Percentiles rank a stretch among this genome's conserved stretches.
Evolutionary conservation across 2,113 vertebrate genomes (phyloP).

Genomic region (Myrmecophaga tridactyla): DNA sequence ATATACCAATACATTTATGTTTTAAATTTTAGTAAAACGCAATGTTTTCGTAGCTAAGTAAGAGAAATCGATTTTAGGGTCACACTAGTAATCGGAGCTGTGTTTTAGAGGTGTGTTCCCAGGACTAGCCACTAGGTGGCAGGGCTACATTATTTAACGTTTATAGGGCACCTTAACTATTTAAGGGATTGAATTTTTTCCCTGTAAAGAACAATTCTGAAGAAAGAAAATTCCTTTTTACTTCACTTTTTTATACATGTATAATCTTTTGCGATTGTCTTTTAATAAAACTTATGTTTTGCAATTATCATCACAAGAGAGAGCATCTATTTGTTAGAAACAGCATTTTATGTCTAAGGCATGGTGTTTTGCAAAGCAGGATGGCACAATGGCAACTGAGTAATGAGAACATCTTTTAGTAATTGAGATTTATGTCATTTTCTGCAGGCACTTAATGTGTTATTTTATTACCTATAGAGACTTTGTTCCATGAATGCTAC

Average conservation of each 20-base stretch:
- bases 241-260: neutral
- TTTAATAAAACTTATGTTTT: neutral
- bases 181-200: too few species aligned
- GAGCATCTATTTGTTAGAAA: neutral
- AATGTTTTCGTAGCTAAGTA: neutral
- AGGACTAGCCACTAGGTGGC: constrained; percentile 79
- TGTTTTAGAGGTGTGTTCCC: neutral
- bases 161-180: neutral
- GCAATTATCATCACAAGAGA: neutral
- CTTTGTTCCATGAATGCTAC: neutral
- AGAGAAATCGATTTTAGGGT: neutral
- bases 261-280: neutral
- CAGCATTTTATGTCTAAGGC: neutral
- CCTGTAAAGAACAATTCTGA: neutral
- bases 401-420: neutral
- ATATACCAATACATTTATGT: neutral
- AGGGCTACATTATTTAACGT: constrained; percentile 42
- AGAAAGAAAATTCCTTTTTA: neutral
- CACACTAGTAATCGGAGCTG: neutral
- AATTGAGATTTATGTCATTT: constrained; percentile 48
- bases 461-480: constrained; percentile 13
- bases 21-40: neutral
- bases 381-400: neutral
- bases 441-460: constrained; percentile 4
- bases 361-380: neutral